A percentile compares a stretch with the other conserved stretches of the same genome.
phyloP scores from a whole-genome alignment of 2,888 invertebrate species.

The Colletes collaris region DNA sequence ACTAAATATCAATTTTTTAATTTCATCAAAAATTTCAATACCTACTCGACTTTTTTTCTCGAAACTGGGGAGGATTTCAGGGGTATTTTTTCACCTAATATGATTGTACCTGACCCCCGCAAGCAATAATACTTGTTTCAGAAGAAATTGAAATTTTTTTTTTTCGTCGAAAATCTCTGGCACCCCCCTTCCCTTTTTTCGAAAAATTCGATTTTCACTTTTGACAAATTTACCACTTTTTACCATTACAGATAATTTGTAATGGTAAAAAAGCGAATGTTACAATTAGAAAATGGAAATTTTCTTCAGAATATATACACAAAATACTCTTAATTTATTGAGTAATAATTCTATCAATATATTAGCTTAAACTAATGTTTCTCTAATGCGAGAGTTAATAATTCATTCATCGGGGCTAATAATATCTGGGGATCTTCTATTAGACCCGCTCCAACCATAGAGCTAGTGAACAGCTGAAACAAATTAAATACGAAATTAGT shows the following conservation, averaged over 20 bases:
- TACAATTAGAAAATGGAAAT: background rate
- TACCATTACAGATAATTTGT: background rate
- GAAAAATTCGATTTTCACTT: too few relatives aligned
- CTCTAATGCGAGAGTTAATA: constrained; percentile 91
- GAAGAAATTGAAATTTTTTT: too few relatives aligned
- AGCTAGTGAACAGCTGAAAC: constrained; percentile 92
- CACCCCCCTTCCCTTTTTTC: too few relatives aligned
- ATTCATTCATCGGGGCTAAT: constrained; percentile 93
- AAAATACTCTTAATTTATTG: background rate
- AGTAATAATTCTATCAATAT: background rate
- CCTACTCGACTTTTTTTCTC: too few relatives aligned
- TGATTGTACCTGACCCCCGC: too few relatives aligned
- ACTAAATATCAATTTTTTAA: too few relatives aligned
- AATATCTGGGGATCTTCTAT: constrained; percentile 95
- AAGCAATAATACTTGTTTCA: too few relatives aligned
- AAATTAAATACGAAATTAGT: background rate
- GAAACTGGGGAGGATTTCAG: too few relatives aligned
- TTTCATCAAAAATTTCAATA: too few relatives aligned
- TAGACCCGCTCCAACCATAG: constrained; percentile 97
- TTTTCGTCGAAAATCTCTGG: too few relatives aligned
- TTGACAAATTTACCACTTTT: too few relatives aligned
- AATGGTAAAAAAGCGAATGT: background rate
- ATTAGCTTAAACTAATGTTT: constrained; percentile 82
- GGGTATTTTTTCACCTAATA: too few relatives aligned
- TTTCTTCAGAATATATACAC: constrained; percentile 17